Base-by-base conservation (phyloP, 1,140 invertebrate species). In the Chymomyza costata region DNA sequence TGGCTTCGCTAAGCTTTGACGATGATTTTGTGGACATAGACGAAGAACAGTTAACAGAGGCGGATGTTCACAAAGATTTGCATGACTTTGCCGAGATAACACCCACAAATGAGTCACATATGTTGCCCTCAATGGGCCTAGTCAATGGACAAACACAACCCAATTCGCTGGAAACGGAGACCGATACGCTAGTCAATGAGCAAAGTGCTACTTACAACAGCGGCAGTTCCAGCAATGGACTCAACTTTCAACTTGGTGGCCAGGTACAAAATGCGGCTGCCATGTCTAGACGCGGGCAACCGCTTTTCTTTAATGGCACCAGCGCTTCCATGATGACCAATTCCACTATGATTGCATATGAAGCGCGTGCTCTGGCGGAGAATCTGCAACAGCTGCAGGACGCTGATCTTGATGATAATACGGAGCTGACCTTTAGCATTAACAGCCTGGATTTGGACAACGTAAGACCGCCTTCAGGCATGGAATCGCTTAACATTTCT, bases 391-490 rank as follows among this genome's bases (percentile, higher is more conserved):
- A 87, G 11, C 17, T 66, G 16, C 70, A 76, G 51, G 30, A 56
- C 1, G 28, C 32, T 13, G 34, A 13, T 0, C 43, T 35, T 11
- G 44, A 63, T 3, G 48, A 62, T 1, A 45, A 32, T 10, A 39
- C 35, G 0, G 87, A 91, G 84, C 87, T 85, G 86, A 89, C 90
- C 2, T 87, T 87, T 58, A 92, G 89, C 67, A 88, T 87, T 11
- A 87, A 68, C 50, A 90, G 87, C 65, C 73, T 93, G 8, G 92
- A 94, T 81, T 82, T 95, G 25, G 93, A 95, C 39, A 89, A 90
- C 38, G 89, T 94, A 1, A 91, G 91, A 63, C 94, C 94, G 0
- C 94, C 94, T 0, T 95, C 94, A 1, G 89, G 91, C 32, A 89
- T 93, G 87, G 90, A 91, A 2, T 82, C 69, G 3, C 35, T 85